Percentiles rank a stretch among this genome's conserved stretches.
These are phyloP conservation scores for Geococcyx californianus DNA, from an alignment of 2,113 vertebrate species.

Conservation along the genomic window DNA sequence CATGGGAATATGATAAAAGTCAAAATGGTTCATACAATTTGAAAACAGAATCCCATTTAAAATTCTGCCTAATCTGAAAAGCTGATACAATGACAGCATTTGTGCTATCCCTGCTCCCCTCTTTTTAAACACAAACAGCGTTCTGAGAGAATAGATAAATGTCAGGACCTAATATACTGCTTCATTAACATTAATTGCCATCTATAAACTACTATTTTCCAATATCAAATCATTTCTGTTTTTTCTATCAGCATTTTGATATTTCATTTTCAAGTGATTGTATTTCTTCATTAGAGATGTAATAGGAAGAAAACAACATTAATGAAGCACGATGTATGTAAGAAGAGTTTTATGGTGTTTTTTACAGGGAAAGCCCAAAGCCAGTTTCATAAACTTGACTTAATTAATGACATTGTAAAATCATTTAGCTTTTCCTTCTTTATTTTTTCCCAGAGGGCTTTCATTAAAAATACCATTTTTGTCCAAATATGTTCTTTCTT, in stretches of 20 bases:
- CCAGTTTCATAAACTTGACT: slow-evolving; percentile 57
- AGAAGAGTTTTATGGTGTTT: slow-evolving; percentile 34
- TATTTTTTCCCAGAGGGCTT: slow-evolving; percentile 68
- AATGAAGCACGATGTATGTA: slow-evolving; percentile 41
- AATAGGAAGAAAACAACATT: background rate
- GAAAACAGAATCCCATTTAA: background rate
- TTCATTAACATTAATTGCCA: background rate
- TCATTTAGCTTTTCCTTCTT: slow-evolving; percentile 68
- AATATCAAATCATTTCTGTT: background rate
- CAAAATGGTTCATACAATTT: background rate
- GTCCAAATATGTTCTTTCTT: slow-evolving; percentile 48
- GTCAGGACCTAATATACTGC: background rate
- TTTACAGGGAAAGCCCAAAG: slow-evolving; percentile 51
- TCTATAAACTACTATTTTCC: background rate
- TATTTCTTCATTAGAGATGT: slow-evolving; percentile 34
- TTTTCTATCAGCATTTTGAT: background rate
- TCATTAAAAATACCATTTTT: slow-evolving; percentile 74
- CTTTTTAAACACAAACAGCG: background rate
- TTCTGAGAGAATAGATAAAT: background rate
- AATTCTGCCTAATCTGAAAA: background rate
- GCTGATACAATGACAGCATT: background rate
- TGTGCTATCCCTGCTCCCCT: background rate
- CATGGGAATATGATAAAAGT: background rate
- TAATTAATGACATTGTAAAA: slow-evolving; percentile 64
- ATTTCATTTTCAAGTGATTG: slow-evolving; percentile 27